These are phyloP conservation scores for Pachycephala philippinensis DNA, from an alignment of 2,113 vertebrate species.

Conservation along the genomic window DNA sequence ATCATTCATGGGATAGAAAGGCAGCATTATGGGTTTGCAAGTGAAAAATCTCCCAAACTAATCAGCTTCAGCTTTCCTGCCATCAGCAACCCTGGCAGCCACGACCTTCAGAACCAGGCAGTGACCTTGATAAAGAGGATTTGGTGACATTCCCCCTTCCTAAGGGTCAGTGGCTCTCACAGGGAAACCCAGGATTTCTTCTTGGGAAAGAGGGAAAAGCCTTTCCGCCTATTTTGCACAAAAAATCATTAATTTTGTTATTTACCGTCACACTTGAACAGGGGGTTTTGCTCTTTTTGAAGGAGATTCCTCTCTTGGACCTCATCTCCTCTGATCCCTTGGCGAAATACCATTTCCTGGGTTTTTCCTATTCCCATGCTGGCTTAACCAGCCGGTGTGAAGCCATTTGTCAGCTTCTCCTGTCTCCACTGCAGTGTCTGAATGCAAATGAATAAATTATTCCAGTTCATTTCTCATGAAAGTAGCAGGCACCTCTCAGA, in stretches of 20 bases:
- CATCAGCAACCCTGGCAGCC: not conserved
- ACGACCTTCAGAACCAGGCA: not conserved
- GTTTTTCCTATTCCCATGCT: not conserved
- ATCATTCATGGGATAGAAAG: not conserved
- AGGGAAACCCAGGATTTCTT: not conserved
- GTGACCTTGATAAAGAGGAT: not conserved
- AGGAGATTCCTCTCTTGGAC: not conserved
- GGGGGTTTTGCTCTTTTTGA: not conserved
- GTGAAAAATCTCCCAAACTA: not conserved
- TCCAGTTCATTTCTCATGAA: slow-evolving; percentile 16
- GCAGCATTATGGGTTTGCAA: not conserved
- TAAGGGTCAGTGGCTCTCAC: not conserved
- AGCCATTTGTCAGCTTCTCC: not conserved
- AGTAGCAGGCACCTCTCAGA: not conserved
- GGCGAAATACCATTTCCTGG: not conserved
- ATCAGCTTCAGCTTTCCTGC: not conserved
- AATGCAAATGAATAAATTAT: slow-evolving; percentile 33
- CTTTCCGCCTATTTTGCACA: not conserved
- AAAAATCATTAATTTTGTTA: not conserved
- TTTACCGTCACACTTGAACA: not conserved
- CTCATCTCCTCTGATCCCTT: not conserved
- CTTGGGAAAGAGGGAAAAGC: not conserved
- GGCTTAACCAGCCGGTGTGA: not conserved
- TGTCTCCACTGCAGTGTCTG: not conserved
- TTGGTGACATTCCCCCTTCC: not conserved